Base-by-base conservation (phyloP, 2,797 vertebrate species). In the Phoxinus dragarum region DNA sequence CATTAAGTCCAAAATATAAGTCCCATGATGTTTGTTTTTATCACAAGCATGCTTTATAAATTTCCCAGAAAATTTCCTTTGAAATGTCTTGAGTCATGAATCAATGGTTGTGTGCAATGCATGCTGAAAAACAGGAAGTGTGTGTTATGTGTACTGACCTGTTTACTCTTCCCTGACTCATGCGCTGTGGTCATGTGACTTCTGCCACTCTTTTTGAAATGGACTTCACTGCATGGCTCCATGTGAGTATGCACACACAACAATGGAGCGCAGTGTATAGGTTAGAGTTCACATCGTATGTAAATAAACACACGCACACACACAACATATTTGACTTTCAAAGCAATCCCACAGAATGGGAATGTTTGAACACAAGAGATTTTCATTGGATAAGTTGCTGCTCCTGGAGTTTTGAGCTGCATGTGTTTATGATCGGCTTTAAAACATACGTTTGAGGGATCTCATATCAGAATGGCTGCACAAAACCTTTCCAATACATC, bases 121-220 rank as follows among this genome's bases (percentile, higher is more conserved):
- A n/a, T 80, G 54, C 34, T n/a, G 42, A 56, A 61, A 81, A 86
- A 75, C 74, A 84, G 84, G 80, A 86, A 76, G 69, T 75, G 86
- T 52, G 59, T 72, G 42, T 84, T 40, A 31, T n/a, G 47, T 40
- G 44, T 77, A 49, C 74, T 78, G 49, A 79, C 74, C 54, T 66
- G 82, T 85, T 79, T 82, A 31, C 52, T 27, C 27, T 82, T 66
- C 6, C n/a, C 16, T 83, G 61, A 69, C 75, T 83, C 76, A 52
- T 71, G 49, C 1, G 40, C 36, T 74, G 42, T 6, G 59, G 64
- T 84, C 82, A 81, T 40, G 79, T 88, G 82, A 81, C 66, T 56
- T 14, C 38, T 19, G 6, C 6, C 40, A 64, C 61, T 47, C 38
- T 40, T 79, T 83, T 78, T 77, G 47, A 34, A 71, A 56, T n/a